Evolutionary conservation across 2,113 vertebrate species (phyloP), one percentile per base, ranked within the genome.

Genomic region (Nerophis ophidion): DNA sequence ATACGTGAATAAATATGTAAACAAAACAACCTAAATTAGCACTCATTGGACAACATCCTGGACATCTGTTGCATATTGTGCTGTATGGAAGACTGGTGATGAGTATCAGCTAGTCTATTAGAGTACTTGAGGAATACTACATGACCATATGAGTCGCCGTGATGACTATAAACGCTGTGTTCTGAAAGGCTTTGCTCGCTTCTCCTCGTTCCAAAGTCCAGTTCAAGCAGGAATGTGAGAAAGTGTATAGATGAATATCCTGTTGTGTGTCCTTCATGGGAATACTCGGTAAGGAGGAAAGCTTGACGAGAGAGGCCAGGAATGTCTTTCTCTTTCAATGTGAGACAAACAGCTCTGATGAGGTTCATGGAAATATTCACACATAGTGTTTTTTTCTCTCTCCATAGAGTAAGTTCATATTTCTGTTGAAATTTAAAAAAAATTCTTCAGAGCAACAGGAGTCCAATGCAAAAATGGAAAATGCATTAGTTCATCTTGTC

Each of bases 11-110:
- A 77, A n/a, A 70, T 48, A 63, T 40, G 57, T 57, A 63, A 57
- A 7, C 35, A 54, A 60, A 40, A 48, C 13, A 56, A 35, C 61
- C 71, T 6, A 19, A 9, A 19, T 40, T 78, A 61, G 70, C 57
- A 59, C 61, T 70, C 66, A 58, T 75, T 74, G 66, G 62, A 61
- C 76, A 81, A 76, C 72, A 71, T 81, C 81, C 69, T 81, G 76
- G 74, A 71, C 74, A 56, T 68, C 57, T 69, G 72, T 88, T 88
- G 87, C 87, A 88, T 88, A 88, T 87, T 84, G 85, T 76, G 84
- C 80, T 54, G 74, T 75, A 86, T 87, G 87, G 87, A 88, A 88
- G 87, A 88, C 87, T 86, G 84, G 81, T 84, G 82, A 84, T 72
- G 73, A 66, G 72, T 74, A 73, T 74, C 33, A 69, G 76, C 76